Percentiles rank a stretch among this genome's conserved stretches.
Conservation (phyloP, 1,140 invertebrate species). For the Cherax destructor region DNA sequence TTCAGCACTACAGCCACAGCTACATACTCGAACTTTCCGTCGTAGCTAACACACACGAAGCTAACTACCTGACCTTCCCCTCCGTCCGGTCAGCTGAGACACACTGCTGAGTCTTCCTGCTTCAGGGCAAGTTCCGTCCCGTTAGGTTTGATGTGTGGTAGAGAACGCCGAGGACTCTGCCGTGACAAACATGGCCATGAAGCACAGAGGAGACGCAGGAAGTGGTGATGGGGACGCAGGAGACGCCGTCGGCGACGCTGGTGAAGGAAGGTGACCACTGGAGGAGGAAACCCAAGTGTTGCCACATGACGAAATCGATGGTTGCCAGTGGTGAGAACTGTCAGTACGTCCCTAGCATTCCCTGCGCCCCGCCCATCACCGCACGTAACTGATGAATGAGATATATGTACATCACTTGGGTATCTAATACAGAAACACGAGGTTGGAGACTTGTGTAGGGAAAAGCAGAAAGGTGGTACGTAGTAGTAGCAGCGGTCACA, state of each 20-base stretch:
- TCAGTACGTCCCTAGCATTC: too few species aligned
- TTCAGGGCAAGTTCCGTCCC: conserved; percentile 49
- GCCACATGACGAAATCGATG: conserved; percentile 37
- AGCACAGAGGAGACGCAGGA: background rate
- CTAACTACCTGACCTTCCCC: background rate
- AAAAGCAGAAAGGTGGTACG: too few species aligned
- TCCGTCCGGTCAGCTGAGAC: conserved; percentile 25
- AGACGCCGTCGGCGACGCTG: background rate
- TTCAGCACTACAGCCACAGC: background rate
- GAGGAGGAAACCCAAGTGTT: background rate
- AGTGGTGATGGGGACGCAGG: background rate
- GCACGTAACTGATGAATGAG: too few species aligned
- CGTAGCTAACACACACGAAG: conserved; percentile 5
- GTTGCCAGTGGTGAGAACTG: background rate
- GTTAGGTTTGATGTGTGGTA: conserved; percentile 52
- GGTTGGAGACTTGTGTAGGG: too few species aligned
- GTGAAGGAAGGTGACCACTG: background rate
- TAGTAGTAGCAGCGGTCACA: too few species aligned
- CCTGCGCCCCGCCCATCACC: too few species aligned
- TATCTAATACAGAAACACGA: too few species aligned
- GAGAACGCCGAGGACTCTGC: conserved; percentile 10
- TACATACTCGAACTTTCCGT: background rate
- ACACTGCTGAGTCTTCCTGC: conserved; percentile 37
- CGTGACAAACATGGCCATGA: conserved; percentile 31
- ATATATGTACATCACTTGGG: too few species aligned